Evolutionary conservation across 2,113 vertebrate species (phyloP), one percentile per base, ranked within the genome.

Genomic region (Syngnathus floridae): DNA sequence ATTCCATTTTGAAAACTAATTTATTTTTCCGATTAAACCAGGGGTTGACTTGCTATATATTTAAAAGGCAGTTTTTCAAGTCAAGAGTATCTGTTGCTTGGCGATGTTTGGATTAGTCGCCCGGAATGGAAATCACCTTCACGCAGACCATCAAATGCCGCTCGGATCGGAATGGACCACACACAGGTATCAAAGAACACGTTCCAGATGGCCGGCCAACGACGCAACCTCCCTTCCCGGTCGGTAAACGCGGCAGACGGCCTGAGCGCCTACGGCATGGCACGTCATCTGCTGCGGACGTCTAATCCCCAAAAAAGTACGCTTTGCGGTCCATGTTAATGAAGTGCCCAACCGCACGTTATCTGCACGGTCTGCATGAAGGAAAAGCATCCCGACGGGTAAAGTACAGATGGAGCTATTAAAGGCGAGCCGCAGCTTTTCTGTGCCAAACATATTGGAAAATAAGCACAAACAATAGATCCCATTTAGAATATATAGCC

Each of bases 91-190:
- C 40, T 73, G 69, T 64, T 67, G 67, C 59, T 64, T 79, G 69
- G 66, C 45, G 51, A 67, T 62, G 56, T 83, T 88, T 85, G 80
- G 73, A 78, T 82, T 71, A 79, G 72, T 73, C 75, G 83, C 84
- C 76, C 77, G 76, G 64, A 80, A 74, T 72, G 74, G 75, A 88
- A 84, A 84, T 69, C 71, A 74, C 80, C 76, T 83, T 82, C 87
- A 87, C 62, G 62, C 82, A 90, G 88, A 90, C 89, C 90, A 91
- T 90, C 90, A 91, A 90, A 81, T 84, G 80, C 73, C 86, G 90
- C 89, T 91, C 84, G 84, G 78, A 81, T 88, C 77, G 75, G 84
- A 91, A 88, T 83, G 82, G 70, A 81, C 40, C 59, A 61, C 69
- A 51, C 59, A 58, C 74, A 83, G 51, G 75, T 79, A 73, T 76